phyloP scores from a whole-genome alignment of 2,888 invertebrate species.

The Drosophila paranaensis region DNA sequence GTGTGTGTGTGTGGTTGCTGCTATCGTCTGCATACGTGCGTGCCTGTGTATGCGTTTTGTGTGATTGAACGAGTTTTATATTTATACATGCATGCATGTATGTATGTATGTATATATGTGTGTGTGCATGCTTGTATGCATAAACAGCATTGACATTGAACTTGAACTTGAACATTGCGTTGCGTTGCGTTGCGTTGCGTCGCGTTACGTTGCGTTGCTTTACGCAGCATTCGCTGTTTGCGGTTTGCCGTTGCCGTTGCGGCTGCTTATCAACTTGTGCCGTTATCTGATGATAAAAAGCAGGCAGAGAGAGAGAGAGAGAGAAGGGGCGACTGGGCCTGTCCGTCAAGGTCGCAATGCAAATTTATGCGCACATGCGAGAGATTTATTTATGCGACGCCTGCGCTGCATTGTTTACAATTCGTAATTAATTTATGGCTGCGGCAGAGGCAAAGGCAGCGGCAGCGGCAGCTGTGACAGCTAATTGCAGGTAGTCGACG shows the following conservation, averaged over 20 bases:
- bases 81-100: constrained; percentile 24
- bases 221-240: constrained; percentile 53
- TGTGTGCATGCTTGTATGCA: constrained; percentile 10
- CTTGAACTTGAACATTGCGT: constrained; percentile 70
- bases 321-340: background rate
- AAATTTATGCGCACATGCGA: constrained; percentile 74
- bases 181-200: constrained; percentile 17
- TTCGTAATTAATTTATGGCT: constrained; percentile 72
- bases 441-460: constrained; percentile 44
- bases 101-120: constrained; percentile 3
- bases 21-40: constrained; percentile 36
- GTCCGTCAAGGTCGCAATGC: constrained; percentile 64
- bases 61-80: constrained; percentile 73
- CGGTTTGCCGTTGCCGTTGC: constrained; percentile 6
- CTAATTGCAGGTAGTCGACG: constrained; percentile 72
- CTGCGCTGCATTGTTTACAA: constrained; percentile 74
- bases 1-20: constrained; percentile 29
- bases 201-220: constrained; percentile 34
- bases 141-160: constrained; percentile 67
- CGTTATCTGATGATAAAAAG: constrained; percentile 63
- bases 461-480: constrained; percentile 56
- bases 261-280: constrained; percentile 61
- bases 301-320: background rate
- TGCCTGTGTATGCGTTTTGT: constrained; percentile 27
- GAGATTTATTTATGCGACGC: constrained; percentile 70